Evolutionary conservation across 2,113 vertebrate genomes (phyloP).

Genomic region (Eptatretus burgeri): DNA sequence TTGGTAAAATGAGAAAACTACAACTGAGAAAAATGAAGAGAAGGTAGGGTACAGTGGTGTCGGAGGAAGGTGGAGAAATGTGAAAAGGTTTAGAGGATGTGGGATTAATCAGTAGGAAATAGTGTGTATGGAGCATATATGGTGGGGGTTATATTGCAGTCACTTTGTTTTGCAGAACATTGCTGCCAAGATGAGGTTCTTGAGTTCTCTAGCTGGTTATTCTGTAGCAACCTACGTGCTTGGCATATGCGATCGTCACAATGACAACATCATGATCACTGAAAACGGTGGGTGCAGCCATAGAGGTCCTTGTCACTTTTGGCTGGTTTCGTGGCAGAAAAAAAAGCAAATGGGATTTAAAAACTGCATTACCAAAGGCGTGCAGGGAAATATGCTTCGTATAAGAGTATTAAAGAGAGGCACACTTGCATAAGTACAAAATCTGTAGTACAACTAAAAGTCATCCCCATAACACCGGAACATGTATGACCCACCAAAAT

Average conservation of each 20-base stretch:
- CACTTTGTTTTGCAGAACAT: conserved; percentile 31
- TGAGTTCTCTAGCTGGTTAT: conserved; percentile 79
- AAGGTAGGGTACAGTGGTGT: too few relatives aligned
- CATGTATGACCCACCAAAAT: too few relatives aligned
- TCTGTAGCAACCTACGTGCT: conserved; percentile 92
- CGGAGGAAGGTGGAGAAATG: not conserved
- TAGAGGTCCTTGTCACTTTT: not conserved
- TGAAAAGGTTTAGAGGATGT: not conserved
- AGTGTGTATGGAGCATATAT: not conserved
- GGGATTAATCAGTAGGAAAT: not conserved
- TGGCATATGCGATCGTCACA: conserved; percentile 92
- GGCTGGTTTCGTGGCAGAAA: not conserved
- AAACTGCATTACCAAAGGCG: not conserved
- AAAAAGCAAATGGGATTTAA: not conserved
- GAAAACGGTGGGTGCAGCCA: conserved; percentile 40
- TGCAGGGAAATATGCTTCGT: not conserved
- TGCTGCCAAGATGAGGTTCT: conserved; percentile 65
- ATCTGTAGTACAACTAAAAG: not conserved
- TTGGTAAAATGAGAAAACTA: too few relatives aligned
- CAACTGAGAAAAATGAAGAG: too few relatives aligned
- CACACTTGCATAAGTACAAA: not conserved
- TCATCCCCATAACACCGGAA: too few relatives aligned
- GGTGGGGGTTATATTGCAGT: not conserved
- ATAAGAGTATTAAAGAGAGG: not conserved
- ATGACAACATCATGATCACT: conserved; percentile 98